Evolutionary conservation across 2,113 vertebrate genomes (phyloP).

Genomic region (Heterotilapia buettikoferi): DNA sequence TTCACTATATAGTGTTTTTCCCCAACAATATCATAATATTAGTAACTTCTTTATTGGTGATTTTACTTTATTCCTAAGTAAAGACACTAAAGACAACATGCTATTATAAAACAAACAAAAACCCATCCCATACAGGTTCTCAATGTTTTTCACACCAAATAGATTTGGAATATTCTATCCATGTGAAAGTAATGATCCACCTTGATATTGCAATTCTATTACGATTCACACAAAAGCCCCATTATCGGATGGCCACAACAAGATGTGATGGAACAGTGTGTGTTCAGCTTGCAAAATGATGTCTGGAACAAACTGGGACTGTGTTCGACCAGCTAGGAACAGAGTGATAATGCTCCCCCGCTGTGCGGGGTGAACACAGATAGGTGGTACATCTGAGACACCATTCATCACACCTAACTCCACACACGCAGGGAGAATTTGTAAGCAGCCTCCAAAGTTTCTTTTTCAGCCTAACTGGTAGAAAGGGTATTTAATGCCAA

Average conservation of each 20-base stretch:
- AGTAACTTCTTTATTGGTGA: neutral
- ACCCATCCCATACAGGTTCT: neutral
- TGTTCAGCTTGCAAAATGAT: neutral
- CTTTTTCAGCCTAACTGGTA: neutral
- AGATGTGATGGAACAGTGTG: constrained; percentile 4
- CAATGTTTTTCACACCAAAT: neutral
- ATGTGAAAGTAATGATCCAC: neutral
- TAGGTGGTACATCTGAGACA: constrained; percentile 11
- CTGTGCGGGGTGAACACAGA: constrained; percentile 4
- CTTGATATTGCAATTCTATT: neutral
- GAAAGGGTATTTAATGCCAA: neutral
- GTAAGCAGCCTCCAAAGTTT: constrained; percentile 1
- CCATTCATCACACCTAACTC: constrained; percentile 35
- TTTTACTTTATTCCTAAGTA: neutral
- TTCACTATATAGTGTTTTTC: neutral
- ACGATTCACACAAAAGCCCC: neutral
- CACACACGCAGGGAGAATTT: constrained; percentile 5
- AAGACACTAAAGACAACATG: neutral
- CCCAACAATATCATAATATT: neutral
- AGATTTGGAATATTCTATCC: neutral
- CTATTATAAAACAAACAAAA: neutral
- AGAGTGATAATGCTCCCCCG: constrained; percentile 25
- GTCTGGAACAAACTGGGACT: constrained; percentile 18
- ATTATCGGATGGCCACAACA: neutral
- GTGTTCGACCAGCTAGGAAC: constrained; percentile 26